phyloP scores from a whole-genome alignment of 2,797 vertebrate genomes.

The Tangara arthus region DNA sequence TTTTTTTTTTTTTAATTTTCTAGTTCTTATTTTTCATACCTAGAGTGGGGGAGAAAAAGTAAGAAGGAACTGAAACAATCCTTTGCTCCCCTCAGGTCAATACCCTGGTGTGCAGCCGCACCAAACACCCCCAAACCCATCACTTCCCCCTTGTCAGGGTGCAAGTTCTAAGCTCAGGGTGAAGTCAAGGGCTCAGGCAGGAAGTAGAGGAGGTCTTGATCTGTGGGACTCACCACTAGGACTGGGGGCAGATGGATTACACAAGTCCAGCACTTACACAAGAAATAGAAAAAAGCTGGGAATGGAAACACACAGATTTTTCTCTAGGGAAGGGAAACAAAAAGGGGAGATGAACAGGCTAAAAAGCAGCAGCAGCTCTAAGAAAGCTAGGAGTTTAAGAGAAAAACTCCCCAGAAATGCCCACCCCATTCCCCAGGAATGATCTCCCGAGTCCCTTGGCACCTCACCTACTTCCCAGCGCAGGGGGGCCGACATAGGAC shows the following conservation, averaged over 20 bases:
- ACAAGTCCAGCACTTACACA: neutral
- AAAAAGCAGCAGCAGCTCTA: neutral
- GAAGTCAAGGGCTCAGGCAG: fast-evolving
- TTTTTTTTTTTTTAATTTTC: neutral
- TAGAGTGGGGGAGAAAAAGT: neutral
- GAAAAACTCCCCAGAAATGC: neutral
- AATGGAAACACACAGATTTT: fast-evolving
- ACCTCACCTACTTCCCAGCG: neutral
- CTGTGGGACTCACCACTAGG: fast-evolving
- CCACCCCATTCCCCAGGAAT: neutral
- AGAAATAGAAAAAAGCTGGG: neutral
- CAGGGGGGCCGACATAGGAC: fast-evolving
- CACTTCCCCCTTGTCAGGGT: neutral
- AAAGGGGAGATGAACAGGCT: neutral
- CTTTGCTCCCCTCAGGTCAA: neutral
- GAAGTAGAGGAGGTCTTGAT: neutral
- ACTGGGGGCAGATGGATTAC: neutral
- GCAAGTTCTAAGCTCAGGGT: neutral
- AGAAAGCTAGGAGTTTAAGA: neutral
- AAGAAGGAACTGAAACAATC: constrained; percentile 15
- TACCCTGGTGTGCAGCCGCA: neutral
- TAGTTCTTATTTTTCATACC: neutral
- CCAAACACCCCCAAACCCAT: neutral
- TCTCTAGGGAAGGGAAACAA: neutral
- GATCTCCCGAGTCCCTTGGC: neutral